Evolutionary conservation across 2,797 vertebrate genomes (phyloP).

Genomic region (Argentina silus): DNA sequence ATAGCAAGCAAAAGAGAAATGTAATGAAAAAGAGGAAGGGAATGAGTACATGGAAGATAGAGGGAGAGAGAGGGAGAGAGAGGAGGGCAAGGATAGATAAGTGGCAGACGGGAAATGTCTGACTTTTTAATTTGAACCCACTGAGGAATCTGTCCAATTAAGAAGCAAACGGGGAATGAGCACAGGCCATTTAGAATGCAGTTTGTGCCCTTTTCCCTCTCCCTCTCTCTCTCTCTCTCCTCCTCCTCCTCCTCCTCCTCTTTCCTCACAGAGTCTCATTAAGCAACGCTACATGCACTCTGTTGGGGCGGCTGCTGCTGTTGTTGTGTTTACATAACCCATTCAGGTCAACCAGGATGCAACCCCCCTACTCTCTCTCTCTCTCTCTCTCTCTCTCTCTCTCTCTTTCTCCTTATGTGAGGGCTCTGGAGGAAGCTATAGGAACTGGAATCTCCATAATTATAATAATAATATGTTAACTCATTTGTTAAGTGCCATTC

Average conservation of each 20-base stretch:
- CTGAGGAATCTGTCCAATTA: slow-evolving; percentile 46
- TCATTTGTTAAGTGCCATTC: no score
- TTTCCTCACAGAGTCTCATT: slow-evolving; percentile 20
- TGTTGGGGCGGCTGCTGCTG: slow-evolving; percentile 21
- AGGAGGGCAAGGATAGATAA: slow-evolving; percentile 1
- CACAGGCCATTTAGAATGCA: slow-evolving; percentile 7
- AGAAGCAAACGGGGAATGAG: slow-evolving; percentile 30
- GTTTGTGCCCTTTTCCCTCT: slow-evolving; percentile 1
- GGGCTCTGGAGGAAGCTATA: no score
- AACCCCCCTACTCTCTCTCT: neutral
- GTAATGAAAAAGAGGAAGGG: neutral
- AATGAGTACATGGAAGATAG: neutral
- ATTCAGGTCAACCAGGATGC: slow-evolving; percentile 33
- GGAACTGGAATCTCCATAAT: neutral
- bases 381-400: neutral
- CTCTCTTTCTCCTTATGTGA: neutral
- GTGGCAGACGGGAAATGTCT: neutral
- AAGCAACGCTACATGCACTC: slow-evolving; percentile 18
- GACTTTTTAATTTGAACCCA: slow-evolving; percentile 14
- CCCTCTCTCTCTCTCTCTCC: neutral
- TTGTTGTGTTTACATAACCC: slow-evolving; percentile 46
- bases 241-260: slow-evolving; percentile 7
- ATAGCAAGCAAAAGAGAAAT: neutral
- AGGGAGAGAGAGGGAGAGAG: slow-evolving; percentile 7
- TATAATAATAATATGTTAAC: neutral